Evolutionary conservation across 2,888 invertebrate species (phyloP), one percentile per base, ranked within the genome.

Genomic region (Podotricha telesiphe): DNA sequence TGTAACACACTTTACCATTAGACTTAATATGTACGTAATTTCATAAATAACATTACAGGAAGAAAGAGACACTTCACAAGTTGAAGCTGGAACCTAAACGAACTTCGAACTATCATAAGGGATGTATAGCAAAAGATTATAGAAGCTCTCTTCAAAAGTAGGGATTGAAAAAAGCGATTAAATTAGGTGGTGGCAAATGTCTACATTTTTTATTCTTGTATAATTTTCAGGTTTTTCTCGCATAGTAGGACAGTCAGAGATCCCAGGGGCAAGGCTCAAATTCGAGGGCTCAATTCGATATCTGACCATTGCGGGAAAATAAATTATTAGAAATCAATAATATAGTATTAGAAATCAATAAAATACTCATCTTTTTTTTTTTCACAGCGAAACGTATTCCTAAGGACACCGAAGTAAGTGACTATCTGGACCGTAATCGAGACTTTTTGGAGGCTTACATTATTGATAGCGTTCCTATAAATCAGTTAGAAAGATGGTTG

Each of bases 401-500:
- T 77, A 81, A 78, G 61, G 69, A 71, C 0, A 78, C 79, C 5
- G 77, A 78, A 50, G 89, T 94, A 10, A 83, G 89, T 1, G 85
- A 88, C 3, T 95, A 91, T 79, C 87, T 96, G 59, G 90, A 94
- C 59, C 89, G 93, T 0, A 94, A 96, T 83, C 94, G 94, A 0
- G 94, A 94, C 11, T 95, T 95, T 79, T 86, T 96, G 74, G 96
- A 96, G 74, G 86, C 92, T 1, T 95, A 94, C 80, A 91, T 96
- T 10, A 86, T 94, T 78, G 93, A 95, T 22, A 93, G 94, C 70
- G 93, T 96, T 17, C 94, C 95, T 61, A 80, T 94, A 66, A 95
- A 95, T 70, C 93, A 94, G 62, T 78, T 96, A 64, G 95, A 96
- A 81, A 87, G 94, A 67, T 96, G 96, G 96, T 91, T 95, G 74